These are phyloP conservation scores for Rhinoptilus africanus DNA, from an alignment of 2,113 vertebrate species.

Conservation along the genomic window DNA sequence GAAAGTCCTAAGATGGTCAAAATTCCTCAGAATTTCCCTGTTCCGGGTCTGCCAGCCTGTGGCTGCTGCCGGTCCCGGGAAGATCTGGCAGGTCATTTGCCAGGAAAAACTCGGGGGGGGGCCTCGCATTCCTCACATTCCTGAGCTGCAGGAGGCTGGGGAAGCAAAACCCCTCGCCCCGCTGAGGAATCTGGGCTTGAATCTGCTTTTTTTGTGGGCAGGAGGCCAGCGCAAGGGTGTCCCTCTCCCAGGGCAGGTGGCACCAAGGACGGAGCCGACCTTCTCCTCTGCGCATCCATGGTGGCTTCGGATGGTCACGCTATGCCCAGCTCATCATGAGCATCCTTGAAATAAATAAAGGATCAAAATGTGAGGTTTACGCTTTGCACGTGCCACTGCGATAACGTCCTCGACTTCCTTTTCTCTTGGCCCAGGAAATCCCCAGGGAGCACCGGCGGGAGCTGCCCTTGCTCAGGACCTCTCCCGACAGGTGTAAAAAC, in stretches of 20 bases:
- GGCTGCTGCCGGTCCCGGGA: not conserved
- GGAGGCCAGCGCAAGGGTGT: not conserved
- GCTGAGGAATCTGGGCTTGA: not conserved
- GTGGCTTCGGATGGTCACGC: fast-evolving
- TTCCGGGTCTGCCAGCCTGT: not conserved
- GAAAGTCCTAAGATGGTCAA: not conserved
- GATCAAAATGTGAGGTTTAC: not conserved
- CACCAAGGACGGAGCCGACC: not conserved
- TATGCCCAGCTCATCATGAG: fast-evolving
- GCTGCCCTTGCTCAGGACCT: not conserved
- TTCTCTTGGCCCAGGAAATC: not conserved
- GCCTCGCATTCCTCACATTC: not conserved
- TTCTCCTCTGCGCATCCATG: fast-evolving
- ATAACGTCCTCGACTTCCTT: fast-evolving
- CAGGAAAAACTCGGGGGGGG: not conserved
- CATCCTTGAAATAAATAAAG: not conserved
- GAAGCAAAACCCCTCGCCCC: not conserved
- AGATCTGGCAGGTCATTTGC: not conserved
- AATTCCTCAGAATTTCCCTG: not conserved
- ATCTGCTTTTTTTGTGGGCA: not conserved
- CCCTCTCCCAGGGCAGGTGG: not conserved
- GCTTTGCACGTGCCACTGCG: fast-evolving
- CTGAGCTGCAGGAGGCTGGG: not conserved
- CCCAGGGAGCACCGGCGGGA: not conserved
- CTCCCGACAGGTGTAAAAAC: not conserved